Conservation (phyloP, 2,888 invertebrate genomes). For the Drosophila affinis region DNA sequence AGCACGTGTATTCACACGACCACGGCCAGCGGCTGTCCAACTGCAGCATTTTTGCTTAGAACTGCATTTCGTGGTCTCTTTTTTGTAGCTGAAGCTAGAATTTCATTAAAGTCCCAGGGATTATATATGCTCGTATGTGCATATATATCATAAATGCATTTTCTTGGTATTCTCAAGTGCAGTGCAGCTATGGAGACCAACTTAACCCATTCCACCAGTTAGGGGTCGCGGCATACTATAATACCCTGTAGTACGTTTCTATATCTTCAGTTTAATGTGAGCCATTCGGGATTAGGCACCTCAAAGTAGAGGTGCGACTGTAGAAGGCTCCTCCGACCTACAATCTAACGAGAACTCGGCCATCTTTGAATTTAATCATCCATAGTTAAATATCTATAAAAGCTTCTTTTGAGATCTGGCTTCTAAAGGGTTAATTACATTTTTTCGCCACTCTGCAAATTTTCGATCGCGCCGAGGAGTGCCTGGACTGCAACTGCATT, state of each 20-base stretch:
- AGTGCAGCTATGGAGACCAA: neutral
- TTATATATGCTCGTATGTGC: neutral
- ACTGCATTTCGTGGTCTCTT: constrained; percentile 18
- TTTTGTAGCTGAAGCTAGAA: constrained; percentile 7
- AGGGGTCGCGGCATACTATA: neutral
- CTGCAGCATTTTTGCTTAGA: constrained; percentile 36
- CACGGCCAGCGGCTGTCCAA: constrained; percentile 7
- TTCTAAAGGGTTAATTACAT: constrained; percentile 11
- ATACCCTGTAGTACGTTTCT: no score
- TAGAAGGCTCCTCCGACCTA: no score
- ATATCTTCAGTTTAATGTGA: no score
- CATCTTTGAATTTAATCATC: neutral
- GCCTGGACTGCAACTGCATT: constrained; percentile 13
- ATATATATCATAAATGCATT: neutral
- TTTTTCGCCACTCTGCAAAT: constrained; percentile 36
- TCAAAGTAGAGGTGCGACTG: no score
- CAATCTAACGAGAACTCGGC: no score
- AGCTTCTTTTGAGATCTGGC: neutral
- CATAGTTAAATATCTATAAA: neutral
- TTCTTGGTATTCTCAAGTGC: constrained; percentile 18
- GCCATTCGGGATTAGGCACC: no score
- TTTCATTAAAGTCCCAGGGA: constrained; percentile 30
- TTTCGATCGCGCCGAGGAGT: neutral
- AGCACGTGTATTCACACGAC: constrained; percentile 25
- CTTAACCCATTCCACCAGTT: constrained; percentile 17